Base-by-base conservation (phyloP, 2,888 invertebrate species). In the Unio pictorum region DNA sequence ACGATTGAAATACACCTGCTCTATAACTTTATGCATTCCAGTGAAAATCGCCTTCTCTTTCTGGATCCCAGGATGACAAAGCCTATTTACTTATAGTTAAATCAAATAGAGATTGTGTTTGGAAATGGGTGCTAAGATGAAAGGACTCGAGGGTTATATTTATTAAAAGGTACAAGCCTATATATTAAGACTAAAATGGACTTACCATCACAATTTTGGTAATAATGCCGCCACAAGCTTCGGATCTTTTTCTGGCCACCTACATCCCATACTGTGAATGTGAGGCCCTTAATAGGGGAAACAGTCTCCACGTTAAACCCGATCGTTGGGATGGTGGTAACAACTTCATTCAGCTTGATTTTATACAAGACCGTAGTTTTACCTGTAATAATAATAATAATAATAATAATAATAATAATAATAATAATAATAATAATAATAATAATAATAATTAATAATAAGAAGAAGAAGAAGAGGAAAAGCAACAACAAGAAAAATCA, bases 261-360 rank as follows among this genome's bases (percentile, higher is more conserved):
- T 6, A 89, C 86, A 74, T 89, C 89, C 88, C 89, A 89, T 18
- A 89, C 85, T 8, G 88, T 88, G 79, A 89, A 89, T 26, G 74
- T 75, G 28, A 89, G 69, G 6, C 86, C 87, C 67, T 86, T 88
- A 67, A 80, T 78, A 0, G 88, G 85, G 15, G 74, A 69, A 1
- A 90, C 86, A 0, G 87, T 88, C 78, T 90, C 90, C 54, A 89
- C 89, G 78, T 90, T 89, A 75, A 90, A 90, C 2, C 90, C 90
- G 58, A 90, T 88, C 4, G 90, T 90, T 4, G 89, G 89, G 63
- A 89, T 88, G 1, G 89, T 88, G 58, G 69, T 64, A 0, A 89
- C 86, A 58, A 74, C 83, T 71, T 89, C 88, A 69, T 88, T 88
- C 76, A 89, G 76, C 71, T 89, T 90, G 28, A 89, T 69, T 74